Evolutionary conservation across 2,888 invertebrate species (phyloP), one percentile per base, ranked within the genome.

Genomic region (Timema podura): DNA sequence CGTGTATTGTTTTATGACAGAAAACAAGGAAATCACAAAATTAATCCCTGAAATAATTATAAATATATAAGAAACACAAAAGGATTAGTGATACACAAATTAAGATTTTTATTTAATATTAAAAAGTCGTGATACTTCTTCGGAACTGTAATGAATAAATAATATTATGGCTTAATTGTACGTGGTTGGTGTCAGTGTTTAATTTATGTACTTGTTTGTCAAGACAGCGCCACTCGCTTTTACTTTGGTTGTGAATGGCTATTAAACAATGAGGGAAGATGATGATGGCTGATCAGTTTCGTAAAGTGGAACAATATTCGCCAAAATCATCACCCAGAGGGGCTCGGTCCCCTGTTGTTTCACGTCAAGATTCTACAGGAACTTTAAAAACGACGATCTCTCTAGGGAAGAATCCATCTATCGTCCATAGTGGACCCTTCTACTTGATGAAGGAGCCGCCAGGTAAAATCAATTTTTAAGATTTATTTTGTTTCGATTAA

Each of bases 381-480:
- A 98, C 97, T 75, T 87, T 98, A 76, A 97, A 97, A 86, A 96
- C 97, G 77, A 98, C 97, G 76, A 98, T 98, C 85, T 95, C 96
- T 74, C 85, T 98, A 76, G 97, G 97, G 76, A 97, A 97, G 83
- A 96, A 96, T 81, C 97, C 98, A 71, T 93, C 96, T 71, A 96
- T 98, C 78, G 95, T 97, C 83, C 95, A 96, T 82, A 95, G 95
- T 84, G 97, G 97, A 79, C 97, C 97, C 78, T 98, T 98, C 84
- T 98, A 98, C 85, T 91, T 98, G 82, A 94, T 97, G 91, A 96
- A 95, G 87, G 96, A 96, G 84, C 93, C 94, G 79, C 95, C 95
- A 85, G 91, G 94, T 93, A 85, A 79, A 13, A 48, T 54, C 7
- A 8, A 48, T 30, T 30, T 30, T 30, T 30, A 30, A 30, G 30